phyloP scores from a whole-genome alignment of 2,797 vertebrate genomes.

The Alfaro cultratus region DNA sequence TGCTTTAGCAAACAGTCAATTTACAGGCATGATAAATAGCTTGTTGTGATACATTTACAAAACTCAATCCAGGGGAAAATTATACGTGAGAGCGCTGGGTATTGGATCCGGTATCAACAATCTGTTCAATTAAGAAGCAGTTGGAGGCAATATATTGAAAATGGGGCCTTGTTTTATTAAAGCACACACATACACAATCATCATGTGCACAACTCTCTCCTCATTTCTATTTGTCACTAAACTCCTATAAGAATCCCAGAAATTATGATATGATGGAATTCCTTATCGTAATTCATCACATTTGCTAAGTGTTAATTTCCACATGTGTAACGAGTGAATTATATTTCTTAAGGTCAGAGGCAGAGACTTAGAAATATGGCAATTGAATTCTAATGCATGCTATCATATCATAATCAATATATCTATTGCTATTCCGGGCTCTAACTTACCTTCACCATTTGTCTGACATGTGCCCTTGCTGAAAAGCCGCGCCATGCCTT shows the following conservation, averaged over 20 bases:
- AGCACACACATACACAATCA: constrained; percentile 48
- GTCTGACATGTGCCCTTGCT: constrained; percentile 84
- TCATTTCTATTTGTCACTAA: constrained; percentile 41
- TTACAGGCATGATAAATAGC: constrained; percentile 93
- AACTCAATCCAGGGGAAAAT: constrained; percentile 92
- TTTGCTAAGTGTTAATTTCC: constrained; percentile 81
- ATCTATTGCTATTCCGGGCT: constrained; percentile 70
- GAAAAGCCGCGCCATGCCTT: constrained; percentile 91
- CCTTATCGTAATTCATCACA: constrained; percentile 75
- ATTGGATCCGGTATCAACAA: constrained; percentile 93
- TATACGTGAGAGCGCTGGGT: constrained; percentile 89
- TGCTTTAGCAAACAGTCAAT: constrained; percentile 96
- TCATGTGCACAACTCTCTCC: constrained; percentile 40
- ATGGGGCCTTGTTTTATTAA: constrained; percentile 78
- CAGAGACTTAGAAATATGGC: constrained; percentile 77
- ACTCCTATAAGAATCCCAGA: constrained; percentile 53
- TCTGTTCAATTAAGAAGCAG: constrained; percentile 93
- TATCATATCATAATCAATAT: constrained; percentile 84
- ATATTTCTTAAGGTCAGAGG: constrained; percentile 81
- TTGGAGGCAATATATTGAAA: constrained; percentile 90
- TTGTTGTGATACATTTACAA: constrained; percentile 91
- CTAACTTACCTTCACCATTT: constrained; percentile 88
- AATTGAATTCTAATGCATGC: constrained; percentile 82
- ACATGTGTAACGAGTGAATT: constrained; percentile 80
- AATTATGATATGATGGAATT: constrained; percentile 70